A percentile compares a stretch with the other conserved stretches of the same genome.
Conservation (phyloP, 1,140 invertebrate genomes). For the Coptotermes formosanus region DNA sequence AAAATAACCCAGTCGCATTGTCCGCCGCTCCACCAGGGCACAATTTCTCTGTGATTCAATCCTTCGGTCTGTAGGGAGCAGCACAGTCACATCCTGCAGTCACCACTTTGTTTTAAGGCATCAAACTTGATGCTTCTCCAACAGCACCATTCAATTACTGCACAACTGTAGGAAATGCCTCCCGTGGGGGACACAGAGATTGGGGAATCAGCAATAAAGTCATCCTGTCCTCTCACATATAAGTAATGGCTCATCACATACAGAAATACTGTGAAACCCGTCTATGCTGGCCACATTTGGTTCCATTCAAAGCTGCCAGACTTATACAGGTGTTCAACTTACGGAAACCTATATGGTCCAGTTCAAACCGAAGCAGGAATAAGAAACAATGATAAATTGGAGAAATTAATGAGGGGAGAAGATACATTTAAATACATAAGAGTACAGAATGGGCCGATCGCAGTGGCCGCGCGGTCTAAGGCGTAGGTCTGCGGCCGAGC, state of each 20-base stretch:
- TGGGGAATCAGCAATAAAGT: background rate
- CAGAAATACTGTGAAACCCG: background rate
- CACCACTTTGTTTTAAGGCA: background rate
- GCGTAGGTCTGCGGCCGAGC: too few species aligned
- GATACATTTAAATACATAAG: too few species aligned
- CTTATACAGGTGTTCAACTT: too few species aligned
- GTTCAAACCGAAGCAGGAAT: too few species aligned
- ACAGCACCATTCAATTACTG: background rate
- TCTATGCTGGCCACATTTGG: too few species aligned
- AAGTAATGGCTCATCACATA: background rate
- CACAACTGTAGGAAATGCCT: background rate
- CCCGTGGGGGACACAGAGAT: background rate
- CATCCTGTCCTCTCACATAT: background rate
- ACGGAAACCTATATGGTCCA: too few species aligned
- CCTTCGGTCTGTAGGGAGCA: background rate
- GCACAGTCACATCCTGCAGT: background rate
- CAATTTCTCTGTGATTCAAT: background rate
- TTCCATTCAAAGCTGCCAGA: too few species aligned
- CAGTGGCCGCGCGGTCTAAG: too few species aligned
- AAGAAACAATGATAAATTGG: too few species aligned
- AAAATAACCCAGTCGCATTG: background rate
- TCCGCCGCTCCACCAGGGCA: background rate
- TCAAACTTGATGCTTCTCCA: background rate
- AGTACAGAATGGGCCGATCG: too few species aligned
- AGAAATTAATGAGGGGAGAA: too few species aligned